A percentile compares a stretch with the other conserved stretches of the same genome.
Conservation (phyloP, 2,797 vertebrate species). For the Serranus cabrilla region DNA sequence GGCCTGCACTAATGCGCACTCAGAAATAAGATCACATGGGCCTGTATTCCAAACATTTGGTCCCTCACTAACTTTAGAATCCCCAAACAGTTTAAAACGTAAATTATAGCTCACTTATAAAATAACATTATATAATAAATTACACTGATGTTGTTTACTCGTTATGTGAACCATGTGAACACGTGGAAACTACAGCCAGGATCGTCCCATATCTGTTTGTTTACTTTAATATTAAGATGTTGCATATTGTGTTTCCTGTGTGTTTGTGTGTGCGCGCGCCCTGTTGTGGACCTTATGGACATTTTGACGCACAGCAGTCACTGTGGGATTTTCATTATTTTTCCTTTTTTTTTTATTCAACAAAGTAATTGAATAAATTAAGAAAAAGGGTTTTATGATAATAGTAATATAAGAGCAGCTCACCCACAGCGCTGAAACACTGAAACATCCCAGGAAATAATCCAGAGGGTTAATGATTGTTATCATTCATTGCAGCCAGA, state of each 20-base stretch:
- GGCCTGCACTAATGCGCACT: conserved; percentile 39
- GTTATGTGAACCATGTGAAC: conserved; percentile 4
- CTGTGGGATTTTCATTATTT: not conserved
- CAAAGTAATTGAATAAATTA: not conserved
- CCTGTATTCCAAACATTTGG: conserved; percentile 12
- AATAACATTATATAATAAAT: not conserved
- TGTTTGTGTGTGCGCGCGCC: not conserved
- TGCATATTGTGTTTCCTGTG: not conserved
- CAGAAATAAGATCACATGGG: conserved; percentile 25
- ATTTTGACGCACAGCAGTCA: conserved; percentile 1
- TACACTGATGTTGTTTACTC: conserved; percentile 9
- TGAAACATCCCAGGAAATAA: conserved; percentile 52
- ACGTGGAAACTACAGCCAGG: not conserved
- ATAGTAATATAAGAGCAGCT: conserved; percentile 38
- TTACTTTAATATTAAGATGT: conserved; percentile 15
- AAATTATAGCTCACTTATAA: conserved; percentile 2
- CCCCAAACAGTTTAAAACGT: conserved; percentile 3
- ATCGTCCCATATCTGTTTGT: not conserved
- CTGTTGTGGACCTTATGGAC: not conserved
- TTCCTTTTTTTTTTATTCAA: not conserved
- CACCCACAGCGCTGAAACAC: conserved; percentile 6
- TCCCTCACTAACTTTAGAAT: conserved; percentile 46
- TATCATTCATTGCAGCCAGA: conserved; percentile 60
- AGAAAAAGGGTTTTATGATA: conserved; percentile 35
- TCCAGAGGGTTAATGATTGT: conserved; percentile 56